Conservation (phyloP, 2,113 vertebrate species). For the Poicephalus gulielmi region DNA sequence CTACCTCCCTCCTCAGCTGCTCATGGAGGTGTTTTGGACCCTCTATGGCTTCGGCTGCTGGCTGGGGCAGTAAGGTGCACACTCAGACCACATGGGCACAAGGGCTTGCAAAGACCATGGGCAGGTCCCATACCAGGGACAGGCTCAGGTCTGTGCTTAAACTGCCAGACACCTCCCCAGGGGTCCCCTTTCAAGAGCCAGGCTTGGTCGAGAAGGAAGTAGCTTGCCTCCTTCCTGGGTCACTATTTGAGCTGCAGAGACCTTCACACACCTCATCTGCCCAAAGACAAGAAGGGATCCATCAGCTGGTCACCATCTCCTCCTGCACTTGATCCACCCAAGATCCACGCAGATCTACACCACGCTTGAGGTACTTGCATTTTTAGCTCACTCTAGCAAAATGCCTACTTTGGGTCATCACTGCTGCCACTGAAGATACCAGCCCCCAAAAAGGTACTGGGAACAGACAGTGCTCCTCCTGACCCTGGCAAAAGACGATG, state of each 20-base stretch:
- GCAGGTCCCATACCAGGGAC: background rate
- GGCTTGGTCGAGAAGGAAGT: background rate
- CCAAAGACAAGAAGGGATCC: background rate
- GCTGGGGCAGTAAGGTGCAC: background rate
- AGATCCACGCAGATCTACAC: background rate
- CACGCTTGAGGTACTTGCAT: background rate
- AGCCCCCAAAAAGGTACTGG: background rate
- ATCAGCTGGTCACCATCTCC: rapidly evolving
- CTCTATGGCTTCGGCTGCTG: background rate
- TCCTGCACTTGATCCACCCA: background rate
- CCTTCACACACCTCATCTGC: background rate
- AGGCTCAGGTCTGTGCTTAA: background rate
- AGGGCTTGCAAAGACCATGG: background rate
- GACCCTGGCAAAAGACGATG: background rate
- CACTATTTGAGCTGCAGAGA: background rate
- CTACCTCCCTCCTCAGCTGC: background rate
- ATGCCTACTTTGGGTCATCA: background rate
- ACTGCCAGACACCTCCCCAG: too few species aligned
- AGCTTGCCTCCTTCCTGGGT: background rate
- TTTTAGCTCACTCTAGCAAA: background rate
- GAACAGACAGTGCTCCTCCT: background rate
- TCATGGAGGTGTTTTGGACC: background rate
- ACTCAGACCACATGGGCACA: background rate
- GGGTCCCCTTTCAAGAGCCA: background rate
- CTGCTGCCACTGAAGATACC: background rate